Evolutionary conservation across 2,888 invertebrate genomes (phyloP), one percentile per base, ranked within the genome.

Genomic region (Nebria salina): DNA sequence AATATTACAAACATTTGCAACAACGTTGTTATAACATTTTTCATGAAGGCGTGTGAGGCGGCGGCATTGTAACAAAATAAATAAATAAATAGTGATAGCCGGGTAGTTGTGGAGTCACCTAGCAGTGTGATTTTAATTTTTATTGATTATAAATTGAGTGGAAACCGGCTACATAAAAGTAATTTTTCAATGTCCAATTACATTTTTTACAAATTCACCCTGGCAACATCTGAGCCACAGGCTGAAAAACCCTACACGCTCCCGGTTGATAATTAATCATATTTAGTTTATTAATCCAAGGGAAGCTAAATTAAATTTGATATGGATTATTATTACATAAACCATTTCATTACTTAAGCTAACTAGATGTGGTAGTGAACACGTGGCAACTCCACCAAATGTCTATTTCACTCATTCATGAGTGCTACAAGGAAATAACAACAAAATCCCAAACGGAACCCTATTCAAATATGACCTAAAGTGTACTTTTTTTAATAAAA

Each of bases 101-200:
- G 20, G 20, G 8, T 54, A 54, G 8, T 54, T 54, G 8, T 54
- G 8, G 7, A 13, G 8, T 54, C 54, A 11, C 2, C 54, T 7
- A 54, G 54, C 54, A 54, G 4, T 34, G 34, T 34, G 34, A 34
- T 34, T 34, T 34, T 34, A 5, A 4, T 34, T 34, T 34, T 34
- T 73, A 42, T 78, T 65, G 78, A 78, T 65, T 65, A 13, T 26
- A 80, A 70, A 80, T 75, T 80, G 64, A 80, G 75, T 80, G 34
- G 34, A 5, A 2, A 80, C 73, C 65, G 13, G 8, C 8, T 75
- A 42, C 66, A 64, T 43, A 34, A 66, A 66, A 41, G 80, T 75
- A 80, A 80, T 80, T 80, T 80, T 80, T 80, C 80, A 80, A 70
- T 75, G 80, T 80, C 80, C 80, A 80, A 80, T 80, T 80, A 75